A percentile compares a stretch with the other conserved stretches of the same genome.
These are phyloP conservation scores for Heteractis magnifica DNA, from an alignment of 92 coral and sea anemone species.

Conservation along the genomic window DNA sequence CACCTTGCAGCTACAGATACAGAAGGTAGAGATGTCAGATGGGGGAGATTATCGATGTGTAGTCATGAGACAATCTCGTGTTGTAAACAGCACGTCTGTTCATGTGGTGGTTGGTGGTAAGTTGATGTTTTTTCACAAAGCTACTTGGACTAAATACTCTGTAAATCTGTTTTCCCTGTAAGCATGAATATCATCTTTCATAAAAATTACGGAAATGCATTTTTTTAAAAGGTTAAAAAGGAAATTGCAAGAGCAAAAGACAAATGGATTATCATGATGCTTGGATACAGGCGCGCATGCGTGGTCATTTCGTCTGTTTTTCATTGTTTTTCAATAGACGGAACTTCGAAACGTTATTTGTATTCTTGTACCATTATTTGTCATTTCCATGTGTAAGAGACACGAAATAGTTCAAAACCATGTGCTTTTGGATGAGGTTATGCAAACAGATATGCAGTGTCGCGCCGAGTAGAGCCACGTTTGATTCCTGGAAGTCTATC, in stretches of 20 bases:
- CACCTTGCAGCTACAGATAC: constrained; percentile 4
- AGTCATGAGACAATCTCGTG: constrained; percentile 1
- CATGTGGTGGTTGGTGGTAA: constrained; percentile 33
- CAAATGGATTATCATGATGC: background rate
- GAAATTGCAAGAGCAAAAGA: background rate
- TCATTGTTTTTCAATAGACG: too few species aligned
- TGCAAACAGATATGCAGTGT: background rate
- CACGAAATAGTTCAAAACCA: background rate
- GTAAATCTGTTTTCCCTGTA: background rate
- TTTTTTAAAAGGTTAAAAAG: too few species aligned
- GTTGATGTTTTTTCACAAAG: background rate
- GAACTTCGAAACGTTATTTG: background rate
- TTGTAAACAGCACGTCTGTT: constrained; percentile 1
- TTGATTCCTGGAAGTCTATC: too few species aligned
- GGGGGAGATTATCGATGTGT: constrained; percentile 41
- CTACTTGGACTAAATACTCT: too few species aligned
- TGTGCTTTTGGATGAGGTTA: background rate
- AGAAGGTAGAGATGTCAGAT: background rate
- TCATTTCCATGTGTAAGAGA: background rate
- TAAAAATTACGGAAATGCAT: background rate
- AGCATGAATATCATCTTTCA: background rate
- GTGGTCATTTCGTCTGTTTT: background rate
- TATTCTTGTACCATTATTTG: background rate
- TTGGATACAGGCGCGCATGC: background rate
- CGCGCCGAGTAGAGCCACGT: too few species aligned